These are phyloP conservation scores for Caenorhabditis uteleia DNA, from an alignment of 2,888 invertebrate genomes.

Conservation along the genomic window DNA sequence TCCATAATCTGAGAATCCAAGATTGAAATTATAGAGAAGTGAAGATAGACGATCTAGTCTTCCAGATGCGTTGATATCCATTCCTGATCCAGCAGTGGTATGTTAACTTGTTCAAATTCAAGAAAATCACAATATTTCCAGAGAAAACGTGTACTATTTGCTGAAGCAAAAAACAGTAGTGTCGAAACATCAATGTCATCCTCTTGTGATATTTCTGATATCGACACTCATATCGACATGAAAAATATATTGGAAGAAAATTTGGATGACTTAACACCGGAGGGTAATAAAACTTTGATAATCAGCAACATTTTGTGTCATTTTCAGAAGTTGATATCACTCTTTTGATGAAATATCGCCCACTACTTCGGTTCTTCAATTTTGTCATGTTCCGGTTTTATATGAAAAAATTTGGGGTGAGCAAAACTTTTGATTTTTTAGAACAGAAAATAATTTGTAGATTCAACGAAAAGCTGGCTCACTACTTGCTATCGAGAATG, in stretches of 20 bases:
- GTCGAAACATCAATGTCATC: slow-evolving; percentile 33
- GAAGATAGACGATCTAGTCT: slow-evolving; percentile 25
- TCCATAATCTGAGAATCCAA: background rate
- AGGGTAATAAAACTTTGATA: slow-evolving; percentile 9
- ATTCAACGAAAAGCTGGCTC: slow-evolving; percentile 58
- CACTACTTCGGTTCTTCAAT: slow-evolving; percentile 56
- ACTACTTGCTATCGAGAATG: slow-evolving; percentile 55
- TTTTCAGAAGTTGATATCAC: slow-evolving; percentile 42
- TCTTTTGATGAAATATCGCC: slow-evolving; percentile 50
- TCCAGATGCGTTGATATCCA: slow-evolving; percentile 10
- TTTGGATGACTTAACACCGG: slow-evolving; percentile 19
- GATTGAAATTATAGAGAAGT: slow-evolving; percentile 13
- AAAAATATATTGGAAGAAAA: slow-evolving; percentile 31
- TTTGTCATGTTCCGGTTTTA: slow-evolving; percentile 54
- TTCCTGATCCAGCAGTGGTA: slow-evolving; percentile 23
- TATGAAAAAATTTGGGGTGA: slow-evolving; percentile 43
- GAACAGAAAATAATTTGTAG: slow-evolving; percentile 20
- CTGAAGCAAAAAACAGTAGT: slow-evolving; percentile 20
- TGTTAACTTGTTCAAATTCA: background rate
- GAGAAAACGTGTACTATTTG: slow-evolving; percentile 31
- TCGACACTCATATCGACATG: slow-evolving; percentile 26
- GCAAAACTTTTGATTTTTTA: background rate
- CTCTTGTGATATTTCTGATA: slow-evolving; percentile 22
- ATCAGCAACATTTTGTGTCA: background rate
- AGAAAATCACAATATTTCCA: slow-evolving; percentile 1